Evolutionary conservation across 2,888 invertebrate genomes (phyloP), one percentile per base, ranked within the genome.

Genomic region (Pasiphila rectangulata): DNA sequence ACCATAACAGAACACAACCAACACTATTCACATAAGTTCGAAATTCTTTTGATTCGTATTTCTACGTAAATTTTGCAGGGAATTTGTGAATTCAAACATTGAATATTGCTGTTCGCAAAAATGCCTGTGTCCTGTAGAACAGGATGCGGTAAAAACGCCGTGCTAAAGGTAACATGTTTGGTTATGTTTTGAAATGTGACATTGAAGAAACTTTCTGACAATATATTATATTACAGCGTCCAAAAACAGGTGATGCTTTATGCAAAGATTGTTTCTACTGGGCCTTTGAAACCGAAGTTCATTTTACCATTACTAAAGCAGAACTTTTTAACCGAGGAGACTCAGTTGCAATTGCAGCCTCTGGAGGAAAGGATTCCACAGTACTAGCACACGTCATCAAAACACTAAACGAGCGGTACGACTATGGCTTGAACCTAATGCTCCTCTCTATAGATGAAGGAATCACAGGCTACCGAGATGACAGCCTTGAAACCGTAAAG

Each of bases 401-500:
- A 83, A 87, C 94, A 1, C 88, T 99, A 6, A 99, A 99, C 77
- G 93, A 96, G 63, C 92, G 94, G 35, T 93, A 98, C 76, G 87
- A 95, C 55, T 99, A 99, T 85, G 96, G 96, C 0, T 83, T 99
- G 7, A 92, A 98, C 45, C 87, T 99, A 24, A 92, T 96, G 60
- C 88, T 99, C 17, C 89, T 99, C 24, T 99, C 99, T 0, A 97
- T 99, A 56, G 99, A 99, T 78, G 99, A 99, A 90, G 98, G 99
- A 45, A 99, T 99, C 56, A 97, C 97, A 69, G 95, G 96, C 1
- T 97, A 97, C 76, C 90, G 99, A 60, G 98, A 99, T 80, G 98
- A 99, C 76, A 98, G 98, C 75, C 89, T 98, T 42, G 95, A 98
- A 85, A 98, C 98, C 1, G 99, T 99, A 0, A 96, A 98, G 75